Percentiles rank a stretch among this genome's conserved stretches.
Conservation (phyloP, 2,888 invertebrate genomes). For the Pterostichus niger region DNA sequence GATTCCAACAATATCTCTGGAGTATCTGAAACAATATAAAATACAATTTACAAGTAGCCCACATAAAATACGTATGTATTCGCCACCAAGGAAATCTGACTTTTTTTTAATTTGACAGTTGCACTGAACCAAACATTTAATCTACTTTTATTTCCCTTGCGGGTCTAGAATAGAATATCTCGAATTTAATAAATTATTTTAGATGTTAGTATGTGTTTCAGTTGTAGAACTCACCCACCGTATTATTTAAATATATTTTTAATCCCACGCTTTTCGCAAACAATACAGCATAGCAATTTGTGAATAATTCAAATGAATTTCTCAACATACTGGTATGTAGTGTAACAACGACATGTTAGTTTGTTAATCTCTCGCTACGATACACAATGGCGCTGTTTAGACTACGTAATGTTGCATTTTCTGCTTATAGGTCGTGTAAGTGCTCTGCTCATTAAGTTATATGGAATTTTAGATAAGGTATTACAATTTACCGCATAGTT, state of each 20-base stretch:
- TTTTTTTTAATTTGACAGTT: too few relatives aligned
- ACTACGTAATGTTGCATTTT: not conserved
- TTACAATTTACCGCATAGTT: not conserved
- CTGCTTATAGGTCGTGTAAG: not conserved
- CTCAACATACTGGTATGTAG: not conserved
- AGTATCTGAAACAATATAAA: too few relatives aligned
- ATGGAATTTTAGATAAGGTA: constrained; percentile 35
- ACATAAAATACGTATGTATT: too few relatives aligned
- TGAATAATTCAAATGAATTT: constrained; percentile 19
- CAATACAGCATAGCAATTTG: not conserved
- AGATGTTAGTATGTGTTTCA: not conserved
- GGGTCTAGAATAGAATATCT: not conserved
- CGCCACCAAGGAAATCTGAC: too few relatives aligned
- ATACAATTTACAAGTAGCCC: too few relatives aligned
- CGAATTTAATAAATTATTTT: not conserved
- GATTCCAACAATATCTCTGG: too few relatives aligned
- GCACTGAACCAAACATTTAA: not conserved
- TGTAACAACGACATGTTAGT: constrained; percentile 4
- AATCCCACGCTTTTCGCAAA: not conserved
- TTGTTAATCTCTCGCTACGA: constrained; percentile 5
- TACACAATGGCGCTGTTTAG: constrained; percentile 21
- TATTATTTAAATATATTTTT: too few relatives aligned
- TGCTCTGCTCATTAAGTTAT: constrained; percentile 31
- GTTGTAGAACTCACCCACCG: not conserved
- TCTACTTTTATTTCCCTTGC: constrained; percentile 12